phyloP scores from a whole-genome alignment of 2,113 vertebrate genomes.

The Erinaceus europaeus region DNA sequence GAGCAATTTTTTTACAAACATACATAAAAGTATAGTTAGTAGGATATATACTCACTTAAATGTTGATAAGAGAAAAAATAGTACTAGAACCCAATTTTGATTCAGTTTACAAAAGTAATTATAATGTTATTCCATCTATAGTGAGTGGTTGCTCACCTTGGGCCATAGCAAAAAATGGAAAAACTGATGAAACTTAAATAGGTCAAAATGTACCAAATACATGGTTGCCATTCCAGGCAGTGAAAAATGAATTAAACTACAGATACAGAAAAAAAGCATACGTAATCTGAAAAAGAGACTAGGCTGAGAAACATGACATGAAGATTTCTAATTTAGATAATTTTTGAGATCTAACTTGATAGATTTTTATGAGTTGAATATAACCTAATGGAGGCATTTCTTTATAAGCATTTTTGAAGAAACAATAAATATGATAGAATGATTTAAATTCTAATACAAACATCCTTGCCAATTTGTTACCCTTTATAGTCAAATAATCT shows the following conservation, averaged over 20 bases:
- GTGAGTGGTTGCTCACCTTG: constrained; percentile 4
- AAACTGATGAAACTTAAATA: constrained; percentile 32
- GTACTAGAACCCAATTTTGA: not conserved
- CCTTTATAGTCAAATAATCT: not conserved
- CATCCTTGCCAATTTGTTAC: not conserved
- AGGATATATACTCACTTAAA: constrained; percentile 47
- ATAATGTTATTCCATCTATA: constrained; percentile 20
- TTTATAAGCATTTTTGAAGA: not conserved
- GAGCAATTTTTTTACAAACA: constrained; percentile 35
- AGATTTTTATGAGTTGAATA: not conserved
- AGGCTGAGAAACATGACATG: constrained; percentile 30
- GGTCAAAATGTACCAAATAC: constrained; percentile 48
- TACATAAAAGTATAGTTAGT: constrained; percentile 42
- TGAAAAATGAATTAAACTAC: constrained; percentile 49
- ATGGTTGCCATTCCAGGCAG: constrained; percentile 34
- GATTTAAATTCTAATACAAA: not conserved
- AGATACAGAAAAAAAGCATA: constrained; percentile 37
- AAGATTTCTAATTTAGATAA: constrained; percentile 44
- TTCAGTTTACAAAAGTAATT: constrained; percentile 62
- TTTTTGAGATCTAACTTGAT: constrained; percentile 52
- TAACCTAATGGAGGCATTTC: not conserved
- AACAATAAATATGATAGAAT: not conserved
- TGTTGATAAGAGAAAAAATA: constrained; percentile 59
- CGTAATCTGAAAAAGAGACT: constrained; percentile 67
- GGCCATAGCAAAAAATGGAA: constrained; percentile 12